These are phyloP conservation scores for Atrichornis clamosus DNA, from an alignment of 2,113 vertebrate genomes.

Conservation along the genomic window DNA sequence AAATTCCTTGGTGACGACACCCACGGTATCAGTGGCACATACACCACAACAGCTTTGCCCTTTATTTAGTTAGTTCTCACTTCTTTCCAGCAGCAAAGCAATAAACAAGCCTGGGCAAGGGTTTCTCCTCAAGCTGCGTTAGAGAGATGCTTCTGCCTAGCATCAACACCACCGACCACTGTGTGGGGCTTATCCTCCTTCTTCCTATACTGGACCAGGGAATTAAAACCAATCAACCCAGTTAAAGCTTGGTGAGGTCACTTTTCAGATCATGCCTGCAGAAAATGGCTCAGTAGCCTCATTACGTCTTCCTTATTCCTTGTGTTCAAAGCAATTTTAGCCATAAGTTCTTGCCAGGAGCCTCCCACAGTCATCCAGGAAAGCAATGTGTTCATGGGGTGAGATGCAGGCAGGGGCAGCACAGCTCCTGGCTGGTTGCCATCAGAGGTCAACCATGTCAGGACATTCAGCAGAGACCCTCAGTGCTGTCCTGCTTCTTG, in stretches of 20 bases:
- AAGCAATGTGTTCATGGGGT: accelerated
- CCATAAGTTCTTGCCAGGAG: not conserved
- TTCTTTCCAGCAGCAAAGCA: not conserved
- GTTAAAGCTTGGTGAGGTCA: not conserved
- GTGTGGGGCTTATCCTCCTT: not conserved
- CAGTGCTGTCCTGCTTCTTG: not conserved
- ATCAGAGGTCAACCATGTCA: not conserved
- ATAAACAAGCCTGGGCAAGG: not conserved
- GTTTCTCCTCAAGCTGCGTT: not conserved
- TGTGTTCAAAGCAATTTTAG: not conserved
- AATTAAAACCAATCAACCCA: not conserved
- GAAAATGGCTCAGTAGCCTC: not conserved
- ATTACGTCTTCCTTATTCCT: not conserved
- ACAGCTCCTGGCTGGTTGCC: not conserved
- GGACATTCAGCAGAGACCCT: not conserved
- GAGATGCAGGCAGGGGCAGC: not conserved
- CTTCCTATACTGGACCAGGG: not conserved
- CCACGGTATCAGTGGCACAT: not conserved
- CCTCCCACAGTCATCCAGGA: not conserved
- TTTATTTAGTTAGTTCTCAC: not conserved
- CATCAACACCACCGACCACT: not conserved
- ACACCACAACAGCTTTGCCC: not conserved
- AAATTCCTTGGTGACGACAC: not conserved
- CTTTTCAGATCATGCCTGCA: not conserved
- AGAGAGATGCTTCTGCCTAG: not conserved